A percentile compares a stretch with the other conserved stretches of the same genome.
Evolutionary conservation across 2,113 vertebrate genomes (phyloP).

Genomic region (Meles meles): DNA sequence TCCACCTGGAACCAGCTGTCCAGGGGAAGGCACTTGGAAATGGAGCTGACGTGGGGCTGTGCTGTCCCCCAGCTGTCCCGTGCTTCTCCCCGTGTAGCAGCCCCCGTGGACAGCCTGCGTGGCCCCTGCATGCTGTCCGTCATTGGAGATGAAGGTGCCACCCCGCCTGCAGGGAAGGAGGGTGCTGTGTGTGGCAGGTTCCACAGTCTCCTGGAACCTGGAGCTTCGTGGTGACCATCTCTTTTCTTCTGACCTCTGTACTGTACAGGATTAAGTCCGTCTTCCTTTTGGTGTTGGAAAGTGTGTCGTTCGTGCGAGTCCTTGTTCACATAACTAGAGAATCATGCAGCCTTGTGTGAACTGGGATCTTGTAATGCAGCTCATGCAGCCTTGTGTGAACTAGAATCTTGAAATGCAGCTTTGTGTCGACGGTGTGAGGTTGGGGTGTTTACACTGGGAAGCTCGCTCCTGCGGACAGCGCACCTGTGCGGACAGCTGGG

Average conservation of each 20-base stretch:
- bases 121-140: background rate
- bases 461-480: background rate
- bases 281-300: background rate
- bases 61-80: no score
- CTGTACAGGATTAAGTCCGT: background rate
- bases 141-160: background rate
- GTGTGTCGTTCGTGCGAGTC: background rate
- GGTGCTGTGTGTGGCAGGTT: background rate
- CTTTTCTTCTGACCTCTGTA: background rate
- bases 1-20: background rate
- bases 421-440: background rate
- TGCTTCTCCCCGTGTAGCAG: background rate
- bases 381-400: background rate
- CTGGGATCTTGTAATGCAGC: background rate
- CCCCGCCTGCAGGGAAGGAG: background rate
- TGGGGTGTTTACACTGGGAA: background rate
- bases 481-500: fast-evolving
- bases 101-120: no score
- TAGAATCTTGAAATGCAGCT: background rate
- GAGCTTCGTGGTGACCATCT: background rate
- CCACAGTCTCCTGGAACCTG: no score
- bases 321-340: background rate
- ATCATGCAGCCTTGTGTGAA: background rate
- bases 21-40: background rate
- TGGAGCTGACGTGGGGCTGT: no score